These are phyloP conservation scores for Liodrosophila aerea DNA, from an alignment of 2,888 invertebrate genomes.

Conservation along the genomic window DNA sequence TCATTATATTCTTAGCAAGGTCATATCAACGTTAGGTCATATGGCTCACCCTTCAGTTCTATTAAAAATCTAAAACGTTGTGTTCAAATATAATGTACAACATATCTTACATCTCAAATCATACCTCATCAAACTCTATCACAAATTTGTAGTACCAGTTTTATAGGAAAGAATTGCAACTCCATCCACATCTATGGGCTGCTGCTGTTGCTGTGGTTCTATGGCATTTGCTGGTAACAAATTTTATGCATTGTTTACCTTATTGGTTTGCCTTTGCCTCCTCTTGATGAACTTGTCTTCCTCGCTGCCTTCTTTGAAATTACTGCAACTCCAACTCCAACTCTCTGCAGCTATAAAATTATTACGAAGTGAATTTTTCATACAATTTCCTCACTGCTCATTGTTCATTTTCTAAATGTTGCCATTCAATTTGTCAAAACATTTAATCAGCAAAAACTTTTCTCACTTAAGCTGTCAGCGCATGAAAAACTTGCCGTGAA, in stretches of 20 bases:
- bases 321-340: constrained; percentile 7
- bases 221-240: constrained; percentile 1
- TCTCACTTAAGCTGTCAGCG: constrained; percentile 73
- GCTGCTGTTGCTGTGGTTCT: constrained; percentile 3
- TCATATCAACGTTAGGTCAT: too few species aligned
- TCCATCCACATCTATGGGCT: background rate
- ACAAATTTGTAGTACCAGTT: background rate
- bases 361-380: constrained; percentile 14
- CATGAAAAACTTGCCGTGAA: constrained; percentile 54
- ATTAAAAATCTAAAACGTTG: too few species aligned
- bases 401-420: constrained; percentile 28
- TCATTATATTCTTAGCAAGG: too few species aligned
- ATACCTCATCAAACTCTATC: background rate
- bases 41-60: too few species aligned
- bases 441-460: constrained; percentile 74
- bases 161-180: too few species aligned
- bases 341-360: constrained; percentile 17
- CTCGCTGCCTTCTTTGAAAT: background rate
- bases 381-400: background rate
- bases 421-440: constrained; percentile 69
- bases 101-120: too few species aligned
- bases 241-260: constrained; percentile 33
- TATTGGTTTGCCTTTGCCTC: constrained; percentile 7
- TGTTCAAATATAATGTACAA: too few species aligned
- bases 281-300: constrained; percentile 12